Evolutionary conservation across 2,888 invertebrate genomes (phyloP), one percentile per base, ranked within the genome.

Genomic region (Apamea monoglypha): DNA sequence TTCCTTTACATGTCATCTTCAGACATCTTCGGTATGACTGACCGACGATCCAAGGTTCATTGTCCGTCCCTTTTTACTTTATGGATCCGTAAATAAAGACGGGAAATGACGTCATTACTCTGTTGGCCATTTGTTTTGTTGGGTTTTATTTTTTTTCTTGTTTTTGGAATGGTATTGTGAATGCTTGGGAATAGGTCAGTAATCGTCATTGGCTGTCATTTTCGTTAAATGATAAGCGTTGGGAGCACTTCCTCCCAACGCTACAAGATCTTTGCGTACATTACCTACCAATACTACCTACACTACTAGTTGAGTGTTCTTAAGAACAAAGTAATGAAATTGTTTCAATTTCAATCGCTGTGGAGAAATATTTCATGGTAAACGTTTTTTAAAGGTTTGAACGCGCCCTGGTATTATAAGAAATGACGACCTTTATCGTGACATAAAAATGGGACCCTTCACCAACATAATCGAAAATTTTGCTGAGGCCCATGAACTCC

Each of bases 1-100:
- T 88, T 86, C 74, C 82, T 80, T 76, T 66, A 76, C 82, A 79
- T 84, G 90, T 88, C 89, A 88, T 78, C 78, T 76, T 75, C 89
- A 89, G 88, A 78, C 61, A 83, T 87, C 75, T 78, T 73, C 12
- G 74, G 73, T 81, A 88, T 86, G 82, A 84, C 77, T 83, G 84
- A 82, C 87, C 80, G 81, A 72, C 80, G 80, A 68, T 74, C 72
- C 50, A 64, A 66, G 68, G 77, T 78, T 80, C 82, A 87, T 88
- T 83, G 83, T 86, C 74, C 75, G 80, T 76, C 84, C 85, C 80
- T 82, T 85, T 83, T 83, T 80, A 56, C 56, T 81, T 82, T 67
- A 44, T 74, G 67, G 32, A 44, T 32, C 59, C 40, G 67, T 83
- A 82, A 81, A 88, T 89, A 89, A 87, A 80, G 44, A 69, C 79